Conservation (phyloP, 2,797 vertebrate species). For the Fringilla coelebs region DNA sequence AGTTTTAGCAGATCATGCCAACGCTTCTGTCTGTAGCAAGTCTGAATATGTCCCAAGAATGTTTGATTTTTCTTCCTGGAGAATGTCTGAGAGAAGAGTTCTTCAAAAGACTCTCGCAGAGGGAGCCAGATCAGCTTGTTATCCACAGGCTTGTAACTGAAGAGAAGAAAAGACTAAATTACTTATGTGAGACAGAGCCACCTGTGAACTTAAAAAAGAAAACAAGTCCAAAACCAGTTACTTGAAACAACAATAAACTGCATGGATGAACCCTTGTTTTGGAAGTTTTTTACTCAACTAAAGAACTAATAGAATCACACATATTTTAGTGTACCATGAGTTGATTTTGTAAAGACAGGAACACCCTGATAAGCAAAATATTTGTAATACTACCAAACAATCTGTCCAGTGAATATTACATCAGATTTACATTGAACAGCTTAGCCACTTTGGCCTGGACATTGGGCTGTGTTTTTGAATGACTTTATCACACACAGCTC, state of each 20-base stretch:
- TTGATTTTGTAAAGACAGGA: neutral
- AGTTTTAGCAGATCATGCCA: slow-evolving; percentile 94
- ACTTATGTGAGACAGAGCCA: neutral
- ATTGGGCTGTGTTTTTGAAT: neutral
- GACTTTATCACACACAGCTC: neutral
- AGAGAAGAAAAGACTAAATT: neutral
- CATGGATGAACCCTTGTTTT: neutral
- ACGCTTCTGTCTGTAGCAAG: slow-evolving; percentile 92
- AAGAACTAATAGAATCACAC: accelerated
- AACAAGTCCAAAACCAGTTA: neutral
- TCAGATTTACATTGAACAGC: neutral
- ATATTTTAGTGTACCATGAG: neutral
- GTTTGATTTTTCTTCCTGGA: slow-evolving; percentile 95
- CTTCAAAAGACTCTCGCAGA: slow-evolving; percentile 91
- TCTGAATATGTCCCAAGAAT: slow-evolving; percentile 95
- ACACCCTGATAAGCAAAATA: neutral
- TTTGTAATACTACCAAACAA: neutral
- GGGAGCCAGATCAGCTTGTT: slow-evolving; percentile 91
- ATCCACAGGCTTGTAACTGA: slow-evolving; percentile 94
- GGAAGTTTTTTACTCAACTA: neutral
- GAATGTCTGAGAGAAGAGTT: slow-evolving; percentile 93
- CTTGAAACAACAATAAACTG: neutral
- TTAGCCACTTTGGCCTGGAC: neutral
- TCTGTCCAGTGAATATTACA: neutral
- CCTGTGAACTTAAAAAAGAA: neutral